Base-by-base conservation (phyloP, 2,797 vertebrate genomes). In the Ataeniobius toweri region DNA sequence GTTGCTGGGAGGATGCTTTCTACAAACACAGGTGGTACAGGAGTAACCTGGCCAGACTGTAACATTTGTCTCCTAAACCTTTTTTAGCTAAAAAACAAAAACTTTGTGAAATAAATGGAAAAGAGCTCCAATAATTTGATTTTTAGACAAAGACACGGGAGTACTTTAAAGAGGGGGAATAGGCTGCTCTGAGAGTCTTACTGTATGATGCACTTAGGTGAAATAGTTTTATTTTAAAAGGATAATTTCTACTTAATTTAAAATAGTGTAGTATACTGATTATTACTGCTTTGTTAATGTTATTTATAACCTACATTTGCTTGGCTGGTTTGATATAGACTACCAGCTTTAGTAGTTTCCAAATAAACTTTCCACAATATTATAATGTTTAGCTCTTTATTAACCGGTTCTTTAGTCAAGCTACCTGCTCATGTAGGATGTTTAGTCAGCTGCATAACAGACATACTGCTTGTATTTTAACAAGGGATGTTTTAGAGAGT, bases 1-100 rank as follows among this genome's bases (percentile, higher is more conserved):
- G 6, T 4, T 5, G 53, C 81, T 73, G 68, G 39, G 77, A 3
- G 56, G 74, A 56, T 72, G 1, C 48, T 76, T 72, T 51, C 58
- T 80, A 63, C 51, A 73, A 83, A 87, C 79, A 78, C 82, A 92
- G 85, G 86, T 89, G 86, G 59, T 81, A n/a, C n/a, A 53, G 26
- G 1, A 46, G 12, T 7, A 14, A 46, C 67, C 22, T 44, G 24
- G 24, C 12, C 0, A 44, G 36, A 68, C 39, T 68, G 36, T n/a
- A 68, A 31, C 20, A n/a, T 12, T 20, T 3, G 6, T 69, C 67
- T 44, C 46, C 26, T 3, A 8, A 36, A 26, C 13, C 20, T 14
- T 2, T 69, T n/a, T 44, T 16, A 69, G 22, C 10, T 26, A 14
- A 69, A 5, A 26, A 16, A 41, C 63, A 24, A 67, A 46, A 44